Conservation (phyloP, 2,113 vertebrate species). For the Cinclus cinclus region DNA sequence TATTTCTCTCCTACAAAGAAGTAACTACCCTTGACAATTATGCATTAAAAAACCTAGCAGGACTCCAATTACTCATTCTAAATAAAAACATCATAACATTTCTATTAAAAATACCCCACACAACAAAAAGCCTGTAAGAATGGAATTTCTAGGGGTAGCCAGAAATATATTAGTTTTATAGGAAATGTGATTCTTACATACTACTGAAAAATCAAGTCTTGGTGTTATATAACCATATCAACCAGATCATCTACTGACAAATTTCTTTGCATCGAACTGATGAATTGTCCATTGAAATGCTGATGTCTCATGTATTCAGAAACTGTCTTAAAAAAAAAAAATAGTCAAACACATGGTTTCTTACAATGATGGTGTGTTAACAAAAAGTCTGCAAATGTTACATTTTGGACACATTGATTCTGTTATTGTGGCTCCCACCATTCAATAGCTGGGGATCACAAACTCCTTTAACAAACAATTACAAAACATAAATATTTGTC, state of each 20-base stretch:
- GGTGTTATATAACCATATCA: not conserved
- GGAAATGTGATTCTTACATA: not conserved
- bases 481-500: not conserved
- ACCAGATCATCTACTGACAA: not conserved
- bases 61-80: not conserved
- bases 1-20: not conserved
- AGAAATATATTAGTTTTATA: not conserved
- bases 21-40: not conserved
- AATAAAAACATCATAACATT: not conserved
- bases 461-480: not conserved
- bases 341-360: not conserved
- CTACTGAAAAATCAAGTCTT: not conserved
- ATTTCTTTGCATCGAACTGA: not conserved
- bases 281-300: not conserved
- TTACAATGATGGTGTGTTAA: not conserved
- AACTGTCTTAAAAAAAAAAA: not conserved
- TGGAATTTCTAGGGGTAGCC: not conserved
- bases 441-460: not conserved
- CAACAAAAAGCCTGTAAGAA: not conserved
- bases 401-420: not conserved
- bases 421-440: not conserved
- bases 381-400: not conserved
- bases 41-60: not conserved
- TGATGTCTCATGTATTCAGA: not conserved
- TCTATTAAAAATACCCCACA: not conserved